Base-by-base conservation (phyloP, 2,113 vertebrate species). In the Corvus cornix region DNA sequence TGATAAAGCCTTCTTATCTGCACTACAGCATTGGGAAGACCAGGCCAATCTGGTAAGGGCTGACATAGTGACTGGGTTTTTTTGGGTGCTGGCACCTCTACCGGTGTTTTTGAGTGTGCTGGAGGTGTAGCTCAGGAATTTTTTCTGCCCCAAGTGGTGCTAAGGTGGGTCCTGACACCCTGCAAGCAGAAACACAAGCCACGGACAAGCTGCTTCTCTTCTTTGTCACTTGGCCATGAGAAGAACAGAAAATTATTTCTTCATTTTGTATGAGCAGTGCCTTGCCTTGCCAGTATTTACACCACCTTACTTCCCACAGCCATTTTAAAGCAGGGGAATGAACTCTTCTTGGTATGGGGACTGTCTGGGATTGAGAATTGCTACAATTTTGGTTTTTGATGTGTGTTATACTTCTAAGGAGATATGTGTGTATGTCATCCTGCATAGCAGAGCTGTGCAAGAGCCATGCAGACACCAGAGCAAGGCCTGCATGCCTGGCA, bases 371-470 rank as follows among this genome's bases (percentile, higher is more conserved):
- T 3, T 10, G 33, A 63, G 33, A 28, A 48, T 26, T 43, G 4
- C 31, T 63, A 4, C 6, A 30, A 9, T 37, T 62, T 53, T 24
- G 2, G 6, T 1, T 64, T 90, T 72, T 59, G 1, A 2, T 44
- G 39, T 5, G 6, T 41, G 5, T 60, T 41, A 7, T 8, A 3
- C 7, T 52, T 41, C 15, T 44, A 28, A 73, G 33, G 37, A 69
- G 8, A 33, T 3, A 26, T 0, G 49, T 0, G 5, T 11, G 16
- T 9, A 21, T 6, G 3, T 5, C 30, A 77, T 31, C 28, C 33
- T 82, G 16, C 22, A 27, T 21, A 58, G 28, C 16, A 76, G 37
- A 49, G 13, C 27, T 67, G 44, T 41, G 22, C 43, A 31, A 35
- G 30, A 55, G 35, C 7, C 0, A 0, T 16, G 27, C 37, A 26